These are phyloP conservation scores for Lophochroa leadbeateri DNA, from an alignment of 2,113 vertebrate species.

Conservation along the genomic window DNA sequence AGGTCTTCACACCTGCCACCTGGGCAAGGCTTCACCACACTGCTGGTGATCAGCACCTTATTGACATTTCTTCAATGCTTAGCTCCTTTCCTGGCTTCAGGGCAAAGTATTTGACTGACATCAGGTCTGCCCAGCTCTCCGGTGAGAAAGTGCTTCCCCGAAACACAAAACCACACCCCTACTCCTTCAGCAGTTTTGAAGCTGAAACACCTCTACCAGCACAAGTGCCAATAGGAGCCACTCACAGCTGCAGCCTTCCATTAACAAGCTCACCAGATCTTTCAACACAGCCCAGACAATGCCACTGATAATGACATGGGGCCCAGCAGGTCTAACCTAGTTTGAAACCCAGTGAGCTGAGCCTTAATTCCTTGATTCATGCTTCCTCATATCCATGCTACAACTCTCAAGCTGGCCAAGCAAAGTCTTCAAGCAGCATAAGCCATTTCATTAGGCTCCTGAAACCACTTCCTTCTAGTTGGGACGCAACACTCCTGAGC, in stretches of 20 bases:
- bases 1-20: not conserved
- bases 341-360: not conserved
- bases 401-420: not conserved
- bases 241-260: not conserved
- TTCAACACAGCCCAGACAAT: not conserved
- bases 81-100: not conserved
- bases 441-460: not conserved
- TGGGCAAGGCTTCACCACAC: not conserved
- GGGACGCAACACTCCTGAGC: no score
- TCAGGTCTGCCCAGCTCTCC: not conserved
- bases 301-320: rapidly evolving
- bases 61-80: not conserved
- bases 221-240: not conserved
- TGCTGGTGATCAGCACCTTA: rapidly evolving
- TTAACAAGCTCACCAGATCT: not conserved
- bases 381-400: not conserved
- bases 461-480: no score
- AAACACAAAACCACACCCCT: not conserved
- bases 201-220: not conserved
- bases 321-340: not conserved
- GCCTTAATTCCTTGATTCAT: rapidly evolving
- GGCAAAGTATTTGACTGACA: not conserved
- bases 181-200: not conserved
- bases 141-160: not conserved
- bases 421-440: not conserved